A percentile compares a stretch with the other conserved stretches of the same genome.
These are phyloP conservation scores for Hypena proboscidalis DNA, from an alignment of 2,888 invertebrate species.

Conservation along the genomic window DNA sequence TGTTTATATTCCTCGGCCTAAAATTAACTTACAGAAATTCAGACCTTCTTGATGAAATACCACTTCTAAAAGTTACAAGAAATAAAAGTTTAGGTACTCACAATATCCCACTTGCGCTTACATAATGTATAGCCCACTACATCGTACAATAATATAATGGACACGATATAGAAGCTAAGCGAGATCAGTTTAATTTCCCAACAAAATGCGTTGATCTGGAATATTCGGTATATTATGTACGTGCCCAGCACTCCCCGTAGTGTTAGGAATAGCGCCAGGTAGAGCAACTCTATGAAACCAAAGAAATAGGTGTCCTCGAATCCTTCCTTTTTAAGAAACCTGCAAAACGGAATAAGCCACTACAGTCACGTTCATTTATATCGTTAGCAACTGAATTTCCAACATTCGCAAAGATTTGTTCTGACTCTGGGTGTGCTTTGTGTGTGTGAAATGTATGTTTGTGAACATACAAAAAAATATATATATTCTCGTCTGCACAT, in stretches of 20 bases:
- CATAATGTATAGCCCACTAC: slow-evolving; percentile 70
- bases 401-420: too few species aligned
- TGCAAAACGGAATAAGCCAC: slow-evolving; percentile 40
- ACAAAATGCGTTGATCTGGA: slow-evolving; percentile 71
- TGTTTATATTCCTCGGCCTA: too few species aligned
- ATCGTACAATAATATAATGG: slow-evolving; percentile 73
- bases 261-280: slow-evolving; percentile 76
- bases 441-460: too few species aligned
- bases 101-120: slow-evolving; percentile 67
- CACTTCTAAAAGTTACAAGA: not conserved
- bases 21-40: too few species aligned
- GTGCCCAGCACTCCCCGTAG: slow-evolving; percentile 83
- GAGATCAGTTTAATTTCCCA: slow-evolving; percentile 68
- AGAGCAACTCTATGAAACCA: slow-evolving; percentile 76
- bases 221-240: slow-evolving; percentile 69
- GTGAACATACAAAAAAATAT: too few species aligned
- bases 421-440: too few species aligned
- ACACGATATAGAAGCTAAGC: slow-evolving; percentile 69
- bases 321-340: slow-evolving; percentile 82
- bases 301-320: slow-evolving; percentile 73
- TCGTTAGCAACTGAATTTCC: too few species aligned
- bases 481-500: too few species aligned
- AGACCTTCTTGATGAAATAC: too few species aligned
- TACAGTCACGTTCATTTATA: too few species aligned
- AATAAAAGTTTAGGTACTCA: slow-evolving; percentile 51